These are phyloP conservation scores for Ephydatia muelleri DNA, from an alignment of 37 sponge, comb jelly and placozoan species.

Conservation along the genomic window DNA sequence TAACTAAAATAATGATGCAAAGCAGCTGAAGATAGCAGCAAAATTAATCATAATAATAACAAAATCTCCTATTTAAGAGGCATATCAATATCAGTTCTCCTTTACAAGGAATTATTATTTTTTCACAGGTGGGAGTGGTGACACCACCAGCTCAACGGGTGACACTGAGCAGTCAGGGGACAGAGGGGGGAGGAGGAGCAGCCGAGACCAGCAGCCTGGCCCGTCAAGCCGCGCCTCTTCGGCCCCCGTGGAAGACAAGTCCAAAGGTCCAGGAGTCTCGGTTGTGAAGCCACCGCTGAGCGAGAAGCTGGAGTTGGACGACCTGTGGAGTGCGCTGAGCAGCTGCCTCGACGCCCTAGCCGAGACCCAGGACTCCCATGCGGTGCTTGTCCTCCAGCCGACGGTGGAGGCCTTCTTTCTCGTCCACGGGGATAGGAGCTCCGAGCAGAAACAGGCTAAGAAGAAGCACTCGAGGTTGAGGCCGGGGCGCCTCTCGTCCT, in stretches of 20 bases:
- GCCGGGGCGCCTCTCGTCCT: conserved; percentile 28
- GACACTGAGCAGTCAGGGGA: neutral
- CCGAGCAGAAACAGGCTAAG: conserved; percentile 3
- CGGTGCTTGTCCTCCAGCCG: conserved; percentile 94
- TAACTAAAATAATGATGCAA: too few species aligned
- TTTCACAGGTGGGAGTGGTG: neutral
- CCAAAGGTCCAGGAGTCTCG: neutral
- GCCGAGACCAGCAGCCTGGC: neutral
- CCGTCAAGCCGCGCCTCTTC: neutral
- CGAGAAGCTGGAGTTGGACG: conserved; percentile 79
- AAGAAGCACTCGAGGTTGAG: conserved; percentile 6
- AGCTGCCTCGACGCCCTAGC: conserved; percentile 85
- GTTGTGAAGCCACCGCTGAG: conserved; percentile 62
- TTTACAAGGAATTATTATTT: neutral
- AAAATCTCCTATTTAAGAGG: too few species aligned
- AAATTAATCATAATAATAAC: too few species aligned
- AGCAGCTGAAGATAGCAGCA: too few species aligned
- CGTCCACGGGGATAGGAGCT: conserved; percentile 76
- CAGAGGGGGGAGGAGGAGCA: neutral
- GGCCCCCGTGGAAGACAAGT: neutral
- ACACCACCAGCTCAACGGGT: neutral
- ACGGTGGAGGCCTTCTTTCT: conserved; percentile 98
- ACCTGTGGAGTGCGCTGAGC: conserved; percentile 85
- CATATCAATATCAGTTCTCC: neutral
- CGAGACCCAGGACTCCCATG: conserved; percentile 86